Conservation (phyloP, 2,113 vertebrate genomes). For the Callospermophilus lateralis region DNA sequence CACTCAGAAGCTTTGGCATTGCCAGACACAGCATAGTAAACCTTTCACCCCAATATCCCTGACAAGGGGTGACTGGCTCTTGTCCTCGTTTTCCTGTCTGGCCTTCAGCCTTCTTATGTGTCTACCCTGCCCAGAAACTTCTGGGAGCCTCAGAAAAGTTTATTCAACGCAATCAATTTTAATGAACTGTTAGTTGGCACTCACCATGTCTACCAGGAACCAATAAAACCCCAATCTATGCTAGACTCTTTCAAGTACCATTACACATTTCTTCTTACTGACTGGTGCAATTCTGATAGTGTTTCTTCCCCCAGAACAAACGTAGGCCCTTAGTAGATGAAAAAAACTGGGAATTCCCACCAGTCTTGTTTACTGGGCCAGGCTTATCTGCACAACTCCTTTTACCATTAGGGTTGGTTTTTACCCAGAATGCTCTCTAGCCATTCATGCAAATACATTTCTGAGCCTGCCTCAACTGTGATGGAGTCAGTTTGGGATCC, state of each 20-base stretch:
- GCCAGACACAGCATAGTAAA: neutral
- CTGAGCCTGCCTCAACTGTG: neutral
- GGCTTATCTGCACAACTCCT: neutral
- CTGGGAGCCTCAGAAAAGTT: neutral
- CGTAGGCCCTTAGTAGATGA: neutral
- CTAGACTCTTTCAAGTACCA: neutral
- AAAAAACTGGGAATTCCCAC: fast-evolving
- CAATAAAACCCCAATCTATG: neutral
- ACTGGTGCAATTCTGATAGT: neutral
- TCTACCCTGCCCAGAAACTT: neutral
- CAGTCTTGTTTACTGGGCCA: neutral
- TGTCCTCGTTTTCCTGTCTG: neutral
- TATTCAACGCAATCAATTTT: neutral
- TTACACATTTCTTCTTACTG: neutral
- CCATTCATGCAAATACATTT: constrained; percentile 30
- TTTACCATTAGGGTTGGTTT: neutral
- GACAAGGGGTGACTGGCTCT: neutral
- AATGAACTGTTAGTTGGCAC: neutral
- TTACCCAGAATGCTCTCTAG: constrained; percentile 18
- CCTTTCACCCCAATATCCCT: neutral
- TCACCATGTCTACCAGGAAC: neutral
- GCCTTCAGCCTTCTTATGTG: neutral
- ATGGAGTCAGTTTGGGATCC: neutral
- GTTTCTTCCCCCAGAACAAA: neutral
- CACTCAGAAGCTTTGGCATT: neutral